phyloP scores from a whole-genome alignment of 2,113 vertebrate genomes.

The Festucalex cinctus region DNA sequence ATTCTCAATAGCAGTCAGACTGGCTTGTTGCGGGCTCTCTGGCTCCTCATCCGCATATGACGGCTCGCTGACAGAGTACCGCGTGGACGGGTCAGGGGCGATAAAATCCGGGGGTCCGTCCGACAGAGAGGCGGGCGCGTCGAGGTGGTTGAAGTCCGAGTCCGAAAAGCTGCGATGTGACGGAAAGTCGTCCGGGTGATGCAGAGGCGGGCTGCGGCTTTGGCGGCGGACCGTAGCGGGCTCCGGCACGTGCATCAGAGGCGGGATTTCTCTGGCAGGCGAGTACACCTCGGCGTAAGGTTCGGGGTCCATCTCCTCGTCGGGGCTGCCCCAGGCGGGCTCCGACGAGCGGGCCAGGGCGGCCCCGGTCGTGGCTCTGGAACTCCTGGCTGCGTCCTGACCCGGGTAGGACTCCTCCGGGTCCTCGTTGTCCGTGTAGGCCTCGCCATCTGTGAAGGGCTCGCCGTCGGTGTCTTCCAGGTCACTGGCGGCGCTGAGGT shows the following conservation, averaged over 20 bases:
- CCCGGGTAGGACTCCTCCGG: conserved; percentile 69
- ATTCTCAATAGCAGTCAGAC: conserved; percentile 64
- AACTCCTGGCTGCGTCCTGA: conserved; percentile 51
- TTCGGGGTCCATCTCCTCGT: conserved; percentile 11
- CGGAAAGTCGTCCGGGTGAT: conserved; percentile 29
- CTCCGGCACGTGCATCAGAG: conserved; percentile 53
- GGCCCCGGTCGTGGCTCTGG: conserved; percentile 7
- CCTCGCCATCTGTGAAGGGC: conserved; percentile 79
- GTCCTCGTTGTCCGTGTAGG: conserved; percentile 82
- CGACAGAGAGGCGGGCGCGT: conserved; percentile 43
- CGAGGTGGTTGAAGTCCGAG: conserved; percentile 57
- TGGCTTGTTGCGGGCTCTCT: conserved; percentile 37
- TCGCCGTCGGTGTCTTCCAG: conserved; percentile 86
- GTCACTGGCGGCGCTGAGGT: conserved; percentile 92
- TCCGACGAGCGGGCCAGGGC: conserved; percentile 57
- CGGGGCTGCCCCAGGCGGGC: conserved; percentile 50
- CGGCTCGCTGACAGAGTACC: conserved; percentile 4
- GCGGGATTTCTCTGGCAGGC: conserved; percentile 47
- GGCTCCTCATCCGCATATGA: conserved; percentile 18
- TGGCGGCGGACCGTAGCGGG: conserved; percentile 3
- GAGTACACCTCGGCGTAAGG: neutral
- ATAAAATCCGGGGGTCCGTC: conserved; percentile 70
- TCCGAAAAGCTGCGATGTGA: conserved; percentile 62
- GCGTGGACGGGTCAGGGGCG: conserved; percentile 60
- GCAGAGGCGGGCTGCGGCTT: conserved; percentile 26